phyloP scores from a whole-genome alignment of 2,113 vertebrate genomes.

The Enhydra lutris region DNA sequence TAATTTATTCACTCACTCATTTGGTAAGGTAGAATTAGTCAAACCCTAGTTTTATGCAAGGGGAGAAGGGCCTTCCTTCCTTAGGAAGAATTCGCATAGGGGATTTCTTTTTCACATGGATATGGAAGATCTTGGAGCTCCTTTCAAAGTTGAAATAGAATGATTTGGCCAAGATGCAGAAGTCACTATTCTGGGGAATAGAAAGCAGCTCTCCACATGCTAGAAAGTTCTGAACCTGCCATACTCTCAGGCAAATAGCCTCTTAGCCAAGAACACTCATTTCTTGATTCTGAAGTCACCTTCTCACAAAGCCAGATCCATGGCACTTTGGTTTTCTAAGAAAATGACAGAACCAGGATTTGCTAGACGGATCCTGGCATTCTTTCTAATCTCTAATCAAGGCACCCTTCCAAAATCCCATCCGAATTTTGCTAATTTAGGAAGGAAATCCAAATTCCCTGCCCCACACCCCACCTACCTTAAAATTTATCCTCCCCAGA shows the following conservation, averaged over 20 bases:
- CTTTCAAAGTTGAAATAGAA: background rate
- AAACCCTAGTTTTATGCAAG: background rate
- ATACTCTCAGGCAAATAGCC: too few relatives aligned
- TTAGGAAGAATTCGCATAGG: background rate
- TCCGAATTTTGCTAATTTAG: background rate
- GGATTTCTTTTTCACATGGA: background rate
- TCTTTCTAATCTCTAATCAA: background rate
- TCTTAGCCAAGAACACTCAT: background rate
- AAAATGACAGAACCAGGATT: background rate
- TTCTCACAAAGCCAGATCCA: background rate
- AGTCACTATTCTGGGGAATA: too few relatives aligned
- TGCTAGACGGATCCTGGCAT: background rate
- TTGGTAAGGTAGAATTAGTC: background rate
- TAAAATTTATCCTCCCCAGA: background rate
- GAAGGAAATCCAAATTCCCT: background rate
- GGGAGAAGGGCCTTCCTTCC: too few relatives aligned
- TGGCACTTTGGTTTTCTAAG: background rate
- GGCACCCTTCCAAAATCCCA: background rate
- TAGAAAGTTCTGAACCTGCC: background rate
- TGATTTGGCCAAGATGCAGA: background rate
- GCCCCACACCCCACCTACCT: background rate
- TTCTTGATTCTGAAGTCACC: background rate
- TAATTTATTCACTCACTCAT: background rate
- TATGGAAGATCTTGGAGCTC: background rate
- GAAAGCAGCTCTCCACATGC: too few relatives aligned